A percentile compares a stretch with the other conserved stretches of the same genome.
Evolutionary conservation across 2,888 invertebrate genomes (phyloP).

Genomic region (Eristalinus sepulchralis): DNA sequence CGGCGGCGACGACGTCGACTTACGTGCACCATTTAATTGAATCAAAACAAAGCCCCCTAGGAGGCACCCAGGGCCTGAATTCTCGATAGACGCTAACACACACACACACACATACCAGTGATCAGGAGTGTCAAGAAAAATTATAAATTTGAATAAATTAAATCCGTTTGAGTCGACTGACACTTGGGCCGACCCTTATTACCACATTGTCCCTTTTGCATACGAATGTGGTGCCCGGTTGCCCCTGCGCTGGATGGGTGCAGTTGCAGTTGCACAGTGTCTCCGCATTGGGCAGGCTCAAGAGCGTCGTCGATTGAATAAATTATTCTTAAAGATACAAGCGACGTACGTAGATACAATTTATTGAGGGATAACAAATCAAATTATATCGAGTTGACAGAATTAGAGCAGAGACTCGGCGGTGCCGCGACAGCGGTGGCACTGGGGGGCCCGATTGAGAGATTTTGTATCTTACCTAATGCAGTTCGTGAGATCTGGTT

Average conservation of each 20-base stretch:
- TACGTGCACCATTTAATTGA: conserved; percentile 62
- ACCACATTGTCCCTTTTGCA: conserved; percentile 71
- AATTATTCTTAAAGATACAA: conserved; percentile 59
- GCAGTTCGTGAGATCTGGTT: conserved; percentile 60
- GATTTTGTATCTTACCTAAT: conserved; percentile 52
- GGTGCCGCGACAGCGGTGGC: background rate
- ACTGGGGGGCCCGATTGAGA: conserved; percentile 32
- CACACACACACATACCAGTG: background rate
- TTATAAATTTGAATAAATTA: conserved; percentile 71
- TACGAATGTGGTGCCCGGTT: conserved; percentile 40
- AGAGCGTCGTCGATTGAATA: conserved; percentile 66
- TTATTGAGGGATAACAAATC: conserved; percentile 71
- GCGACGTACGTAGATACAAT: conserved; percentile 52
- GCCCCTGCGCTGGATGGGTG: conserved; percentile 2
- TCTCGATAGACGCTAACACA: no score
- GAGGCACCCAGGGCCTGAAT: conserved; percentile 21
- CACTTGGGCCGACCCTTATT: conserved; percentile 67
- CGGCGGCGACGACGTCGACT: conserved; percentile 20
- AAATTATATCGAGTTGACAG: conserved; percentile 70
- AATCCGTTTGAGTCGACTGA: conserved; percentile 56
- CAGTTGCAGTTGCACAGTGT: background rate
- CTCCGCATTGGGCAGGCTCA: conserved; percentile 6
- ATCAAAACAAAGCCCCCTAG: conserved; percentile 62
- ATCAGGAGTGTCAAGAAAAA: conserved; percentile 54
- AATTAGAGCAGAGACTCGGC: conserved; percentile 58